Evolutionary conservation across 2,888 invertebrate genomes (phyloP), one percentile per base, ranked within the genome.

Genomic region (Anorthoa munda): DNA sequence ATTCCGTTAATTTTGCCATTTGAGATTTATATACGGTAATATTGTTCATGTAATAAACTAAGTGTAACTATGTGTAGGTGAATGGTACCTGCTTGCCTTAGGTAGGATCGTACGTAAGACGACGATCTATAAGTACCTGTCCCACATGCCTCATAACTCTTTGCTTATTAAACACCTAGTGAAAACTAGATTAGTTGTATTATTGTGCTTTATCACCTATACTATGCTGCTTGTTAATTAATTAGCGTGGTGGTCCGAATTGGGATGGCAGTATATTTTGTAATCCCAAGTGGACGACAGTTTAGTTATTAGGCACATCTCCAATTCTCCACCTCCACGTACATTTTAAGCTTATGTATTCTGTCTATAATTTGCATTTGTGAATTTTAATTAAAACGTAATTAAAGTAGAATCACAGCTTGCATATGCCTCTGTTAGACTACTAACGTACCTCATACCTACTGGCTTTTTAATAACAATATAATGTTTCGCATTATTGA

Each of bases 21-120:
- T 46, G 12, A 21, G 11, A 50, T 60, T 69, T 77, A 31, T 65
- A 64, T 66, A 48, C 51, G 55, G 46, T 69, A 66, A 58, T 39
- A 39, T 68, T 53, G 63, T 65, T 61, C 21, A 45, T 66, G 50
- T 15, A 45, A 13, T 53, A 31, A 45, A 45, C 11, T 58, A 46
- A 45, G 11, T 53, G 66, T 50, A 55, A 13, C 48, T n/a, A n/a
- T n/a, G n/a, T n/a, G 13, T 39, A 46, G 18, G n/a, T 26, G 15
- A 51, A 59, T 53, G 26, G 17, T 56, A 61, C 23, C 21, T 45
- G 56, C 17, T 26, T 26, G 39, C 39, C 7, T 9, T 39, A 9
- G 39, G 39, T 39, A 39, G 39, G 9, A 39, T 39, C 39, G 39
- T 39, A 39, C 39, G 39, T 9, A 9, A 39, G 51, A 21, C 58